Evolutionary conservation across 2,888 invertebrate species (phyloP).

Genomic region (Eugnorisma glareosa): DNA sequence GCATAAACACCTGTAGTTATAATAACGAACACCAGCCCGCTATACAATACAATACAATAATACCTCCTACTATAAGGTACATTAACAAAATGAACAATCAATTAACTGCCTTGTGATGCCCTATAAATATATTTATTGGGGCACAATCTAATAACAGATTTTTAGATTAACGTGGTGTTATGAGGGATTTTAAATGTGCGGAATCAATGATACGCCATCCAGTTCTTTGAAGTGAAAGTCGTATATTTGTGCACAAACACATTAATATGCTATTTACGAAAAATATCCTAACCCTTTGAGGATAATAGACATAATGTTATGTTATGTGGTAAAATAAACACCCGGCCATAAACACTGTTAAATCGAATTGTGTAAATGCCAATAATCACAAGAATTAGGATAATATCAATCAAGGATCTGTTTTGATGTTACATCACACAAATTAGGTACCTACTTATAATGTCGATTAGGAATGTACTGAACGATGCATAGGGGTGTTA

Average conservation of each 20-base stretch:
- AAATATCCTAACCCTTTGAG: not conserved
- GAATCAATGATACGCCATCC: not conserved
- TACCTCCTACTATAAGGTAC: conserved; percentile 2
- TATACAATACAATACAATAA: too few species aligned
- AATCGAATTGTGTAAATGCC: conserved; percentile 24
- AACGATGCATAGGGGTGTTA: conserved; percentile 13
- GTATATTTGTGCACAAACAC: not conserved
- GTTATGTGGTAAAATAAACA: not conserved
- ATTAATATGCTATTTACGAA: not conserved
- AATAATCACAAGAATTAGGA: conserved; percentile 12
- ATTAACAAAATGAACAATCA: conserved; percentile 8
- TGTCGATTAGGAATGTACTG: not conserved
- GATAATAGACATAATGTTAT: not conserved
- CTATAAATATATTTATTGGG: not conserved
- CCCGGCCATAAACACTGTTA: not conserved
- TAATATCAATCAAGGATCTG: conserved; percentile 17
- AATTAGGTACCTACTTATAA: not conserved
- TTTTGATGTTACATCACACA: conserved; percentile 30
- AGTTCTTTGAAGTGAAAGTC: conserved; percentile 24
- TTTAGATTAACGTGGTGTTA: not conserved
- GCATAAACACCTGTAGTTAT: not conserved
- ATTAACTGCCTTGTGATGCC: not conserved
- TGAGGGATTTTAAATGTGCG: not conserved
- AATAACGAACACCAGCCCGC: too few species aligned
- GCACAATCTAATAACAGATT: not conserved